phyloP scores from a whole-genome alignment of 2,797 vertebrate species.

The Tauraco hartlaubi region DNA sequence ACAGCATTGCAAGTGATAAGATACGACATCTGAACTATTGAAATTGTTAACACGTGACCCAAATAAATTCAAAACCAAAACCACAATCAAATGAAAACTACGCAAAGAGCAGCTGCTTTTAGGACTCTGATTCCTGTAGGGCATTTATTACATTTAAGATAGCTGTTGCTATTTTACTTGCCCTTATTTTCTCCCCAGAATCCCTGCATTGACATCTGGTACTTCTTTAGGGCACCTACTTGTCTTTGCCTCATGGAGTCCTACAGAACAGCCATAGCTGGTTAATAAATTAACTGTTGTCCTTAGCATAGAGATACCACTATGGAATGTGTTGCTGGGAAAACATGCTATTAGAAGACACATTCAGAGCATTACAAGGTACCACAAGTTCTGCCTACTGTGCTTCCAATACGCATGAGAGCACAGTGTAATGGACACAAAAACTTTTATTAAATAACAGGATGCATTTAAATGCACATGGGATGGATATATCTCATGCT shows the following conservation, averaged over 20 bases:
- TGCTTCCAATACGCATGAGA: background rate
- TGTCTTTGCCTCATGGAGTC: background rate
- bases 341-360: background rate
- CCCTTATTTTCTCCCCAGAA: background rate
- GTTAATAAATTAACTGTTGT: background rate
- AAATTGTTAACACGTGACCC: background rate
- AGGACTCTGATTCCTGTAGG: background rate
- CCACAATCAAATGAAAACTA: background rate
- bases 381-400: background rate
- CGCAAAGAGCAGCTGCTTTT: background rate
- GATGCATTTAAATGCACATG: background rate
- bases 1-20: background rate
- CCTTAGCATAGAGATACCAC: background rate
- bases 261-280: background rate
- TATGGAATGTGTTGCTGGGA: background rate
- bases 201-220: background rate
- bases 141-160: background rate
- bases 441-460: background rate
- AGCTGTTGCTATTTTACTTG: background rate
- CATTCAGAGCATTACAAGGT: background rate
- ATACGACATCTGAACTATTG: background rate
- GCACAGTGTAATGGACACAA: background rate
- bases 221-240: background rate
- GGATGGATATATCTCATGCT: background rate
- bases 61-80: background rate